Evolutionary conservation across 2,113 vertebrate species (phyloP).

Genomic region (Jacana jacana): DNA sequence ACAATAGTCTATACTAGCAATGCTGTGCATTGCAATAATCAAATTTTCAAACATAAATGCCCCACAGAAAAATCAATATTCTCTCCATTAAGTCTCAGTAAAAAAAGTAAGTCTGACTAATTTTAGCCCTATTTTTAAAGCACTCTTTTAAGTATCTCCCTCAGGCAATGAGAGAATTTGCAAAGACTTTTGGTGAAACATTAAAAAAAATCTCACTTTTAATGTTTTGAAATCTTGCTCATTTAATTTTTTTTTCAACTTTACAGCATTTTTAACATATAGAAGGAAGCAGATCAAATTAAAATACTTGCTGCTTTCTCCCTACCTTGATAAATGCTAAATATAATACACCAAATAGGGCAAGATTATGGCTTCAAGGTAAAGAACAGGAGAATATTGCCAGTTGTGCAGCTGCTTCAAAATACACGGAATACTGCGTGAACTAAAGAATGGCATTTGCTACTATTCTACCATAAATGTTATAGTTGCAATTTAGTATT

Average conservation of each 20-base stretch:
- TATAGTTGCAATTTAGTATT: neutral
- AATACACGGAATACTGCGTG: neutral
- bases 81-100: neutral
- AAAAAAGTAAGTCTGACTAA: neutral
- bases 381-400: neutral
- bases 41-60: neutral
- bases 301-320: neutral
- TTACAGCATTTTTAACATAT: neutral
- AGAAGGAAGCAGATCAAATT: neutral
- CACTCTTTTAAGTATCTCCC: neutral
- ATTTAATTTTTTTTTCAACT: neutral
- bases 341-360: neutral
- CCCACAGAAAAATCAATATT: neutral
- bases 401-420: neutral
- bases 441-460: neutral
- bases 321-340: neutral
- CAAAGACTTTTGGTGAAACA: neutral
- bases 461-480: neutral
- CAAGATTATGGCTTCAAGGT: neutral
- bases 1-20: neutral
- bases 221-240: neutral
- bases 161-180: neutral
- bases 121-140: neutral
- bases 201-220: neutral
- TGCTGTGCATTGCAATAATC: neutral